These are phyloP conservation scores for Drosophila gunungcola DNA, from an alignment of 1,140 invertebrate genomes.

Conservation along the genomic window DNA sequence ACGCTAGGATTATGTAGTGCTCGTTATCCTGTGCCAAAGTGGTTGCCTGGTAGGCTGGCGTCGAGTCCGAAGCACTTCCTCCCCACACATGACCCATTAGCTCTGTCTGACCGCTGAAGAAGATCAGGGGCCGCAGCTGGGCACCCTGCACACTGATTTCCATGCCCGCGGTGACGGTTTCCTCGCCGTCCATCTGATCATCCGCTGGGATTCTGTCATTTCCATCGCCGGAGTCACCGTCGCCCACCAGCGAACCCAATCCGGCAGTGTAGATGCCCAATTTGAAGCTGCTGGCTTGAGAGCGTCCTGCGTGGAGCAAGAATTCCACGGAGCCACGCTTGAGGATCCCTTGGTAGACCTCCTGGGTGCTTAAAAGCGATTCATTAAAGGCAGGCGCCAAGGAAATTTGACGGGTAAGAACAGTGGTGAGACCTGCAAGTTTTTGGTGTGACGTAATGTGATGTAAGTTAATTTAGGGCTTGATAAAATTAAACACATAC, in stretches of 20 bases:
- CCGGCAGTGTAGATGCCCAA: slow-evolving; percentile 93
- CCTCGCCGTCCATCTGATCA: slow-evolving; percentile 86
- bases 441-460: neutral
- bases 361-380: slow-evolving; percentile 90
- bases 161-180: slow-evolving; percentile 92
- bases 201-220: slow-evolving; percentile 85
- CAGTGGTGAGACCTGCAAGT: slow-evolving; percentile 88
- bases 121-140: slow-evolving; percentile 92
- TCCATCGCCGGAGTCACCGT: slow-evolving; percentile 85
- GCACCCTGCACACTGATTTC: slow-evolving; percentile 92
- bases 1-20: slow-evolving; percentile 89
- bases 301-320: slow-evolving; percentile 86
- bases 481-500: slow-evolving; percentile 33
- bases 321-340: slow-evolving; percentile 92
- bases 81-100: slow-evolving; percentile 96
- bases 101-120: slow-evolving; percentile 93
- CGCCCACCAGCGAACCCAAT: slow-evolving; percentile 88
- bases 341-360: slow-evolving; percentile 90
- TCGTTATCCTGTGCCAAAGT: slow-evolving; percentile 90
- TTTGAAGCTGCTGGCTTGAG: slow-evolving; percentile 86
- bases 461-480: no score
- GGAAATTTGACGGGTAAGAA: slow-evolving; percentile 88
- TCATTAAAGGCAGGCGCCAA: slow-evolving; percentile 88
- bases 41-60: slow-evolving; percentile 92
- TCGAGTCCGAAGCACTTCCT: slow-evolving; percentile 92